phyloP scores from a whole-genome alignment of 2,888 invertebrate genomes.

The Troilus luridus region DNA sequence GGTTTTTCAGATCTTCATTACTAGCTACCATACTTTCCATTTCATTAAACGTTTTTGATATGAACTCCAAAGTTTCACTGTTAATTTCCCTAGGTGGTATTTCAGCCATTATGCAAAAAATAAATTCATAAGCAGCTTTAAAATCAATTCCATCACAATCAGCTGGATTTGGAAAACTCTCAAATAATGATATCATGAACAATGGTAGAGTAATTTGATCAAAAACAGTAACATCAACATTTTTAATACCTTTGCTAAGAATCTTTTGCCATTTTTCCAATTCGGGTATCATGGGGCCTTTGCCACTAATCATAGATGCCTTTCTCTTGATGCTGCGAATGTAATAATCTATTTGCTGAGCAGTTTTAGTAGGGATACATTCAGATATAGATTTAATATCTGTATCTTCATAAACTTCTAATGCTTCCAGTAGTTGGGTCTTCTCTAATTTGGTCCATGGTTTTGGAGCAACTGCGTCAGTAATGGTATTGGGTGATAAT shows the following conservation, averaged over 20 bases:
- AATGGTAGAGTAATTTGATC: background rate
- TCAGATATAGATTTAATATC: background rate
- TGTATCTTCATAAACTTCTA: slow-evolving; percentile 27
- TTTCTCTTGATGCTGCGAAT: slow-evolving; percentile 17
- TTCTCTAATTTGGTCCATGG: background rate
- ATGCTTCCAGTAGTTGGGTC: background rate
- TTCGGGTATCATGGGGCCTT: background rate
- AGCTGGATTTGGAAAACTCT: background rate
- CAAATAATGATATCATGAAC: slow-evolving; percentile 28
- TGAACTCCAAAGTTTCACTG: background rate
- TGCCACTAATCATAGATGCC: background rate
- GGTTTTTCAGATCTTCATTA: slow-evolving; percentile 21
- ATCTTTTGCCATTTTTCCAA: background rate
- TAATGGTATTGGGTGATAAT: background rate
- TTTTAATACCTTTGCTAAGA: background rate
- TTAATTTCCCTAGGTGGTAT: background rate
- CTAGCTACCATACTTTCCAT: background rate
- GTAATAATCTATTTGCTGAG: background rate
- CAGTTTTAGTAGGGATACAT: background rate
- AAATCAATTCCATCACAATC: slow-evolving; percentile 28
- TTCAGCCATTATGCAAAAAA: slow-evolving; percentile 25
- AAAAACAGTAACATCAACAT: background rate
- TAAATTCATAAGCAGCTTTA: slow-evolving; percentile 15
- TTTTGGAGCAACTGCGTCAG: background rate
- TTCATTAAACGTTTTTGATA: slow-evolving; percentile 12